These are phyloP conservation scores for Dinoponera quadriceps DNA, from an alignment of 1,140 invertebrate genomes.

Conservation along the genomic window DNA sequence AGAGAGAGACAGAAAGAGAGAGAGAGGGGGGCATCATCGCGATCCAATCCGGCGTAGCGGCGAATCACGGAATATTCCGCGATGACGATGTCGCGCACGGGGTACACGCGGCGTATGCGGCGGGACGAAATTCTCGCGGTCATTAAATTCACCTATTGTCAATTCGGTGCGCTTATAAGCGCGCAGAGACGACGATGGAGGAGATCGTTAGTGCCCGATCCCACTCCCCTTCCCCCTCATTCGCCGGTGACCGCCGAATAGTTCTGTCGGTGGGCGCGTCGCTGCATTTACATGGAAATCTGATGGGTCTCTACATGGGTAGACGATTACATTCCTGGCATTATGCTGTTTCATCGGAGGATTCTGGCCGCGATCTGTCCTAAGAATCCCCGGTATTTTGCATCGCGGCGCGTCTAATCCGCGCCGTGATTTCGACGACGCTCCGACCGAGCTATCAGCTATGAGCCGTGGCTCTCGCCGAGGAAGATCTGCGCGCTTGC, in stretches of 20 bases:
- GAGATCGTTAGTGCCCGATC: slow-evolving; percentile 62
- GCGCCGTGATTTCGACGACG: neutral
- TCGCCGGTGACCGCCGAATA: slow-evolving; percentile 62
- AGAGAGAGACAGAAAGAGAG: too few species aligned
- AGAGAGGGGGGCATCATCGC: too few species aligned
- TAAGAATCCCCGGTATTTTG: slow-evolving; percentile 58
- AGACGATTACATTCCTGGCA: slow-evolving; percentile 62
- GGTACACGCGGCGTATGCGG: slow-evolving; percentile 28
- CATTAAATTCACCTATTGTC: slow-evolving; percentile 63
- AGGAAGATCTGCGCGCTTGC: neutral
- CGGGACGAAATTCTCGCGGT: slow-evolving; percentile 60
- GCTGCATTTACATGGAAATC: slow-evolving; percentile 72
- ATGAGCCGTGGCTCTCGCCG: neutral
- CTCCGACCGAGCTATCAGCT: neutral
- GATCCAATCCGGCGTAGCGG: too few species aligned
- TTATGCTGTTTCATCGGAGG: slow-evolving; percentile 54
- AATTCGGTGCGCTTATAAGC: slow-evolving; percentile 50
- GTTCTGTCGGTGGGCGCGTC: slow-evolving; percentile 48
- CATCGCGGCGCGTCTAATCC: neutral
- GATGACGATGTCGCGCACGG: neutral
- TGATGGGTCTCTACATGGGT: slow-evolving; percentile 9
- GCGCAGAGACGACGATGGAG: slow-evolving; percentile 53
- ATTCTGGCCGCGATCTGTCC: slow-evolving; percentile 26
- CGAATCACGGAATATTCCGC: too few species aligned
- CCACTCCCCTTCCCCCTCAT: neutral